Evolutionary conservation across 1,140 invertebrate genomes (phyloP).

Genomic region (Hylaeus anthracinus): DNA sequence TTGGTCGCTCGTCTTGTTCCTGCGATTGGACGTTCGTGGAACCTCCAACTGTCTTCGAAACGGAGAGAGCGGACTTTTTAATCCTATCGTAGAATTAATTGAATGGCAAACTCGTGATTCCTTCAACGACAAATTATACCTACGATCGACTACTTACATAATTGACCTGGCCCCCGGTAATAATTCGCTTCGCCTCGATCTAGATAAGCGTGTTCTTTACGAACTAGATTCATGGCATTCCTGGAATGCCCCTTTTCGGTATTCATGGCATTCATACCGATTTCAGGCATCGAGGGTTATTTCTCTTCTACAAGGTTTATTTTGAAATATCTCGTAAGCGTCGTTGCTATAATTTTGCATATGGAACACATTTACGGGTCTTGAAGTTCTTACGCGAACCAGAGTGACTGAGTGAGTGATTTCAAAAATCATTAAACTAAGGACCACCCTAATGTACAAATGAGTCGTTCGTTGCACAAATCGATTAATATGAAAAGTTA

Average conservation of each 20-base stretch:
- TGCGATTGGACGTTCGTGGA: neutral
- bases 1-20: neutral
- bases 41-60: neutral
- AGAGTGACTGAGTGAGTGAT: too few species aligned
- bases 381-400: too few species aligned
- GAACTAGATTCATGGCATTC: conserved; percentile 40
- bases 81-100: conserved; percentile 15
- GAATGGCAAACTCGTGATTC: conserved; percentile 1
- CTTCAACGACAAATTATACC: conserved; percentile 28
- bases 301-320: neutral
- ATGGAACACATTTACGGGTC: too few species aligned
- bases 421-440: too few species aligned
- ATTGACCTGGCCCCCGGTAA: conserved; percentile 17
- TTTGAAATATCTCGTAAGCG: neutral
- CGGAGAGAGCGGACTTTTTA: neutral
- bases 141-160: conserved; percentile 26
- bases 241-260: neutral
- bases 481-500: too few species aligned
- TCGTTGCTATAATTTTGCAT: conserved; percentile 1
- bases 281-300: neutral
- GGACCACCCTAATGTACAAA: too few species aligned
- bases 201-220: conserved; percentile 38
- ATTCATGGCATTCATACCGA: conserved; percentile 11
- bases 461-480: too few species aligned
- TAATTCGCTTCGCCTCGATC: conserved; percentile 19